Base-by-base conservation (phyloP, 2,888 invertebrate genomes). In the Ferrisia virgata region DNA sequence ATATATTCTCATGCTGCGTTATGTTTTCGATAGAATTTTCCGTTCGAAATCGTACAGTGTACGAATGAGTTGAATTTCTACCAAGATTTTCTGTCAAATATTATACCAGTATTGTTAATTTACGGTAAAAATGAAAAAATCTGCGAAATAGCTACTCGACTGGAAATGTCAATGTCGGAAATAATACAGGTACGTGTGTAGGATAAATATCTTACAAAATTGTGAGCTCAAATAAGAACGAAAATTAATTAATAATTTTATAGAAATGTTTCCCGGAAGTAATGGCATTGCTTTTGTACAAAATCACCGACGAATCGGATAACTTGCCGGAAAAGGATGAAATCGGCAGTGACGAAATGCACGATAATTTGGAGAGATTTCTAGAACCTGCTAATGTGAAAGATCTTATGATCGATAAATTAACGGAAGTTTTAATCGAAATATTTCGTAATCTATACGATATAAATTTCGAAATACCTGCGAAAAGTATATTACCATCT, bases 21-120 rank as follows among this genome's bases (percentile, higher is more conserved):
- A 18, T 36, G 69, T 39, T 39, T 72, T 64, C 28, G 22, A 40
- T 72, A 85, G 85, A 82, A 79, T 15, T 85, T 85, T 82, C 85
- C 85, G 64, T 69, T 82, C 36, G 33, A 72, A 76, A 31, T 84
- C 11, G 47, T 84, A 31, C 15, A 53, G 4, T 85, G 84, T 11
- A 25, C n/a, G n/a, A 79, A 82, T n/a, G 18, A 82, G 8, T 22
- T 69, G 47, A 64, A 79, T 8, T 85, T 85, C 72, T 85, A 40
- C 15, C 28, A 58, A 40, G 53, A 36, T 39, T 85, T 64, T 15
- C 0, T 31, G 25, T 78, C 6, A 36, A 76, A 82, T 39, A 81
- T 85, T 25, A 11, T 85, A n/a, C 85, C 83, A 0, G 81, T 85
- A 36, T 85, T 85, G 28, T 22, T 82, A 15, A 47, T 85, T 1